Base-by-base conservation (phyloP, 2,888 invertebrate genomes). In the Trichogramma dendrolimi region DNA sequence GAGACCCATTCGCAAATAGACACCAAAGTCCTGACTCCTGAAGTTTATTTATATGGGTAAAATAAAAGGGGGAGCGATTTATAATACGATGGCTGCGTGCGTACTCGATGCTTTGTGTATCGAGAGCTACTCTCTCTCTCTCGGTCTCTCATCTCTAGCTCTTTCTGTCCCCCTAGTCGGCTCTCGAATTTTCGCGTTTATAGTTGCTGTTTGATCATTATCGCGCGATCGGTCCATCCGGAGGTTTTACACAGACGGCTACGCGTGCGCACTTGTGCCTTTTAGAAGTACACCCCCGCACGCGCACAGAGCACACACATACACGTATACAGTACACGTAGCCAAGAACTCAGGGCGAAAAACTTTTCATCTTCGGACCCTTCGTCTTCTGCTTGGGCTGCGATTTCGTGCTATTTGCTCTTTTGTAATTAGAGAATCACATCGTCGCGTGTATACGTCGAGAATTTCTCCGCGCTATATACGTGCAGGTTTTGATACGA, bases 381-480 rank as follows among this genome's bases (percentile, higher is more conserved):
- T 42, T 46, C 51, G 40, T 14, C 44, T 39, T 54, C 39, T 14
- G 50, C 47, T n/a, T 14, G 27, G n/a, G 52, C n/a, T n/a, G 10
- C 11, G 14, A 42, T 55, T 39, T 55, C 39, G 38, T 4, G 27
- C n/a, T 64, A 40, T 64, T 61, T 61, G 59, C 55, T 38, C 50
- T 61, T 57, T 57, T 50, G 57, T 64, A 64, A 61, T 64, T 61
- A 50, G 42, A 53, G 55, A 39, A 46, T 27, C 27, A 27, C 27
- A 27, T 27, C 48, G 41, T 40, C 5, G 5, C n/a, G 6, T 48
- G 39, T n/a, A n/a, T 44, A 40, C 48, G 46, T 6, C 40, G n/a
- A 5, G 46, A 8, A 6, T 40, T 48, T 27, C 11, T 6, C 40
- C 51, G 49, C 7, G 5, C 10, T 41, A 54, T 49, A 43, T 44